Base-by-base conservation (phyloP, 2,888 invertebrate species). In the Apamea sordens region DNA sequence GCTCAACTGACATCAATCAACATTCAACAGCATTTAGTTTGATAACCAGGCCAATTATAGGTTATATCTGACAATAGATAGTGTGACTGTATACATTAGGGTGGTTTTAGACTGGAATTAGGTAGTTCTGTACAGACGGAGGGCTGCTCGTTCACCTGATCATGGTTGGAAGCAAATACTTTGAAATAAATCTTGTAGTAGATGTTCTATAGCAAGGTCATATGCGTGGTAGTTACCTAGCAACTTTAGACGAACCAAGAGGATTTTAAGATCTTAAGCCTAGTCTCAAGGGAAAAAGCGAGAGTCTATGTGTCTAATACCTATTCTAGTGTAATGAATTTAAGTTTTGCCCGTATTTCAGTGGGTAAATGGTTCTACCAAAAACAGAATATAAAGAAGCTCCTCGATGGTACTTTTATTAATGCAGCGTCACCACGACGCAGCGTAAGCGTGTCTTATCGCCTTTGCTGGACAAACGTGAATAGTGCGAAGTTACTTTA, bases 161-260 rank as follows among this genome's bases (percentile, higher is more conserved):
- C n/a, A 11, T n/a, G n/a, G 11, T 78, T 64, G 41, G 15, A 13
- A 72, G 78, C 36, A 71, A 61, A 82, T 65, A 75, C 18, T 24
- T 18, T 6, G 0, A 15, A 64, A 80, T 47, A 24, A 6, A 61
- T 28, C 0, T 47, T 74, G 21, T 50, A 56, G 5, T 11, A n/a
- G 28, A 15, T 53, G 11, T 28, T 15, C 24, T 64, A 65, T 44
- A 5, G 2, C 4, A 47, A 36, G 32, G 13, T 32, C 10, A n/a
- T 7, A 15, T 56, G 21, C 15, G 8, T 41, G 8, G 15, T 76
- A 41, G 13, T 7, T 74, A 0, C 6, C 1, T 72, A 7, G 1
- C 7, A 36, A 36, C 21, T 5, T 56, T 44, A 56, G 11, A n/a
- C 6, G 65, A 47, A 64, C 2, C 0, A 69, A 73, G 18, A 18